These are phyloP conservation scores for Agrochola macilenta DNA, from an alignment of 2,888 invertebrate species.

Conservation along the genomic window DNA sequence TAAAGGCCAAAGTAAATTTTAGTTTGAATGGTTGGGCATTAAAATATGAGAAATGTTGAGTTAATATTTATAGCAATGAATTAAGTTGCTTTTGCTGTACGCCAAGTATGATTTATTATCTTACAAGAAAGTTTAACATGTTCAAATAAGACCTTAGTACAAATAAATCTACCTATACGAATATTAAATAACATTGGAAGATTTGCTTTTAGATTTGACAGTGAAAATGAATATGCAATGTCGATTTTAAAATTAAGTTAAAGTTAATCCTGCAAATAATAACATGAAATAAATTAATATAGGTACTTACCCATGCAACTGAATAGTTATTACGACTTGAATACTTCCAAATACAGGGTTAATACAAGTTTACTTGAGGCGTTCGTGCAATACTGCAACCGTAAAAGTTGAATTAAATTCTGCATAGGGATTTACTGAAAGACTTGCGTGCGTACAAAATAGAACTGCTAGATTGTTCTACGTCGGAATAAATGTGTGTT, in stretches of 20 bases:
- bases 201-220: background rate
- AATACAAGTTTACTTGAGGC: slow-evolving; percentile 14
- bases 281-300: background rate
- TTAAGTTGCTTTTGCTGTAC: slow-evolving; percentile 6
- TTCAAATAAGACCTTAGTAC: background rate
- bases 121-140: background rate
- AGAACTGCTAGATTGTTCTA: background rate
- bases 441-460: slow-evolving; percentile 1
- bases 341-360: slow-evolving; percentile 7
- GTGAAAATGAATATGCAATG: background rate
- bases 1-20: slow-evolving; percentile 20
- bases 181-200: background rate
- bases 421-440: slow-evolving; percentile 24
- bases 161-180: too few species aligned
- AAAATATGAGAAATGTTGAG: slow-evolving; percentile 8
- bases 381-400: slow-evolving; percentile 30
- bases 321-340: background rate
- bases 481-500: background rate
- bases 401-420: slow-evolving; percentile 9
- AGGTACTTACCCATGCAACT: background rate
- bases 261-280: background rate
- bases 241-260: background rate
- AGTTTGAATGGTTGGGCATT: slow-evolving; percentile 2
- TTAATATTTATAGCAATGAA: slow-evolving; percentile 11
- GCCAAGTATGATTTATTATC: background rate